Base-by-base conservation (phyloP, 2,888 invertebrate genomes). In the Drepanosiphum platanoidis region DNA sequence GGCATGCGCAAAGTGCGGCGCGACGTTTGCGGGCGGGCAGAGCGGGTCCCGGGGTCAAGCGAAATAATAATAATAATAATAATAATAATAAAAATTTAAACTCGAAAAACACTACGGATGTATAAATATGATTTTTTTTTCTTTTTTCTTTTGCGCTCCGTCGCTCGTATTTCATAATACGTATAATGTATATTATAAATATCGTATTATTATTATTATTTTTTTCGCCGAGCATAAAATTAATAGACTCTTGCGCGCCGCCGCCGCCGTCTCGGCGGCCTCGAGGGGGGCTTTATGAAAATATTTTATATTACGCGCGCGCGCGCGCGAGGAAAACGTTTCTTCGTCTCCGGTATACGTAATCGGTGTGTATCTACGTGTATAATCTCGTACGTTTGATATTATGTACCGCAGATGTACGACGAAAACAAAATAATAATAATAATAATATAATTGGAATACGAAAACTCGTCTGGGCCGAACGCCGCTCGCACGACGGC, bases 51-150 rank as follows among this genome's bases (percentile, higher is more conserved):
- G 68, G 77, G 68, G 84, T 84, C 68, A 68, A 72, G 52, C 32
- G 9, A 42, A 74, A 72, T 30, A 61, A 81, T n/a, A 72, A 82
- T 42, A 42, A 82, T 70, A 80, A 9, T 32, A 80, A 68, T 68
- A 58, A 58, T n/a, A 61, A 61, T n/a, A 79, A 22, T n/a, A 66
- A 22, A 36, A 39, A 39, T 18, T 36, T 36, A 13, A 61, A 77
- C 61, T 77, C 61, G 9, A 64, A 30, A 61, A 36, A 36, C 61
- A 27, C 61, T 32, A 46, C 15, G 34, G n/a, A 75, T 39, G 34
- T 58, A n/a, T 58, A 58, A 75, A 78, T 64, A 64, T 18, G 36
- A 78, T 18, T 64, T 66, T 78, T 66, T 61, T 34, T 32, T 11
- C 13, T 61, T 3, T 61, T 66, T 32, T 39, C 22, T 11, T 27